phyloP scores from a whole-genome alignment of 2,113 vertebrate genomes.

The Eulemur rufifrons region DNA sequence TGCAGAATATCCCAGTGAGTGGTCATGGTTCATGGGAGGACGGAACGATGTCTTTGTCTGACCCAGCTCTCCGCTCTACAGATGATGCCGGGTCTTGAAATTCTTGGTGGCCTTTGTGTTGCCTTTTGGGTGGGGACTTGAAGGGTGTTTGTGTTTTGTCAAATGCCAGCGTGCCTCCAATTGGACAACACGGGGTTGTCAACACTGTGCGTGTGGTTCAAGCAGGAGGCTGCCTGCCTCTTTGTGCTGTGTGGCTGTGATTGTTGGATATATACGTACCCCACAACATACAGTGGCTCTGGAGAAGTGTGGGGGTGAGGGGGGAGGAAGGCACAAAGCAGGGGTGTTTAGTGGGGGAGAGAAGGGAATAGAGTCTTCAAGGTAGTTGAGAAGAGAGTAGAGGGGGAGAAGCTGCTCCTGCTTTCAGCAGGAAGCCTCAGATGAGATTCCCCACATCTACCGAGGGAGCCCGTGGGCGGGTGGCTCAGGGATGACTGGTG shows the following conservation, averaged over 20 bases:
- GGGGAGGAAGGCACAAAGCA: not conserved
- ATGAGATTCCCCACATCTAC: not conserved
- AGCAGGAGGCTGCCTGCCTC: constrained; percentile 47
- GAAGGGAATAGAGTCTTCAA: not conserved
- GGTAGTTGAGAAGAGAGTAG: not conserved
- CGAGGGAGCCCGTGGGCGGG: constrained; percentile 57
- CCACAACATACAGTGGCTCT: not conserved
- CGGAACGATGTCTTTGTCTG: constrained; percentile 70
- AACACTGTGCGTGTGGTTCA: constrained; percentile 59
- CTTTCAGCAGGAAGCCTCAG: not conserved
- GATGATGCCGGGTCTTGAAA: not conserved
- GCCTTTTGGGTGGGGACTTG: constrained; percentile 32
- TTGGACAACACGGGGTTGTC: constrained; percentile 69
- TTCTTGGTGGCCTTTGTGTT: constrained; percentile 59
- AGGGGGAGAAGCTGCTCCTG: not conserved
- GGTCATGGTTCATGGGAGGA: constrained; percentile 63
- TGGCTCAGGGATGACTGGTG: constrained; percentile 55
- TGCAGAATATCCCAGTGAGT: constrained; percentile 68
- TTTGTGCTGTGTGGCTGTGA: not conserved
- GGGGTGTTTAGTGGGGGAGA: not conserved
- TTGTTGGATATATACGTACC: not conserved
- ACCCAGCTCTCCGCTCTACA: constrained; percentile 54
- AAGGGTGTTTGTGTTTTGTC: constrained; percentile 49
- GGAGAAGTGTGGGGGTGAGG: not conserved
- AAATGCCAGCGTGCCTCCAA: constrained; percentile 48